Evolutionary conservation across 37 sponge, comb jelly and placozoan species (phyloP).

Genomic region (Haliclona indistincta): DNA sequence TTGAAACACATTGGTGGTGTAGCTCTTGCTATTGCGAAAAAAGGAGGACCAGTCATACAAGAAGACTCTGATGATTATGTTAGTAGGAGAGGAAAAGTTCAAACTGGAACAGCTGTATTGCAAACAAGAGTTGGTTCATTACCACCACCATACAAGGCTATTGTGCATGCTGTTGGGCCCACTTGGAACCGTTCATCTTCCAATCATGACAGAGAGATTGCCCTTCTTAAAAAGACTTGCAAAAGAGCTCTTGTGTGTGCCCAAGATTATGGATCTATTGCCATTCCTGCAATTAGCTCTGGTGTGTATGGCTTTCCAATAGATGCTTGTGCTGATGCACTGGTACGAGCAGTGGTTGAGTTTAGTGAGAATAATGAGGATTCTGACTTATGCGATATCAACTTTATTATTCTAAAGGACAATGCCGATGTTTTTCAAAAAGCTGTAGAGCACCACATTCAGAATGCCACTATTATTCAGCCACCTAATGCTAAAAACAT

Average conservation of each 20-base stretch:
- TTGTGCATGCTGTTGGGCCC: constrained; percentile 74
- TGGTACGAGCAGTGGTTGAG: constrained; percentile 24
- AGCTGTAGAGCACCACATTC: constrained; percentile 4
- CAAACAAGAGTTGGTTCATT: constrained; percentile 38
- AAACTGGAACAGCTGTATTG: constrained; percentile 52
- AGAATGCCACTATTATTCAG: too few relatives aligned
- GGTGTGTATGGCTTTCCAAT: constrained; percentile 69
- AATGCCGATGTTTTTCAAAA: constrained; percentile 9
- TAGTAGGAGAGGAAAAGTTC: constrained; percentile 22
- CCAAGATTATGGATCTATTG: constrained; percentile 33
- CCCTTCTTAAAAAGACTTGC: constrained; percentile 21
- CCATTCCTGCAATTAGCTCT: constrained; percentile 69
- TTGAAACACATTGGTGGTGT: constrained; percentile 67
- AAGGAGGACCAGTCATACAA: constrained; percentile 61
- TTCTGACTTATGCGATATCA: constrained; percentile 22
- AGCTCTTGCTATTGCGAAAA: constrained; percentile 42
- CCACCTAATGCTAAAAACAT: neutral
- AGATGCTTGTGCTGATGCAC: constrained; percentile 35
- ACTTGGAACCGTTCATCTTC: constrained; percentile 17
- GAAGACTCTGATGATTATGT: constrained; percentile 23
- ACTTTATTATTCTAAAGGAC: constrained; percentile 23
- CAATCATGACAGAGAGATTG: constrained; percentile 19
- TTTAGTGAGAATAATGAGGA: constrained; percentile 14
- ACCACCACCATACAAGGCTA: constrained; percentile 44
- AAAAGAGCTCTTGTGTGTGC: constrained; percentile 6